Percentiles rank a stretch among this genome's conserved stretches.
These are phyloP conservation scores for Catalaphyllia jardinei DNA, from an alignment of 64 coral and sea anemone genomes.

Conservation along the genomic window DNA sequence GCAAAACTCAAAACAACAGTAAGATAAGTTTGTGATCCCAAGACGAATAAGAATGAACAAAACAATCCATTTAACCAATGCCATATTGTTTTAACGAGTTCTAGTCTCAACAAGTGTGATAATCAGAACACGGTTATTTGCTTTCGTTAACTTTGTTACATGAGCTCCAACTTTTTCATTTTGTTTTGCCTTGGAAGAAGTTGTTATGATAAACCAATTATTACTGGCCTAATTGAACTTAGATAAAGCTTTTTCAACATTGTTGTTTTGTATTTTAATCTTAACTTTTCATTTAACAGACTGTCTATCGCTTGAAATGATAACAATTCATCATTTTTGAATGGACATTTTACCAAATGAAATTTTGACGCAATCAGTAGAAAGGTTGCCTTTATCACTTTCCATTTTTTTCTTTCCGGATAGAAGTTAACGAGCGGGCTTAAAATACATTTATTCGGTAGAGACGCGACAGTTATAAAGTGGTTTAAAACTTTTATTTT, in stretches of 20 bases:
- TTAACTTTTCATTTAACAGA: too few species aligned
- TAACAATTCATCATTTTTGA: too few species aligned
- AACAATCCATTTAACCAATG: not conserved
- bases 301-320: too few species aligned
- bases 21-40: not conserved
- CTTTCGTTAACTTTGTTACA: not conserved
- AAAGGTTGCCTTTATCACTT: too few species aligned
- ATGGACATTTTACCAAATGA: too few species aligned
- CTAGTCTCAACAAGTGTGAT: constrained; percentile 26
- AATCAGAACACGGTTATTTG: not conserved
- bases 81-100: not conserved
- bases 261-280: not conserved
- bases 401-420: too few species aligned
- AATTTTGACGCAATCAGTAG: too few species aligned
- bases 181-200: not conserved
- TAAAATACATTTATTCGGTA: too few species aligned
- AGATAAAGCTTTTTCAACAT: not conserved
- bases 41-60: not conserved
- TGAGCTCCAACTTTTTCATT: not conserved
- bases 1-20: not conserved
- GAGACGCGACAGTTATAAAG: too few species aligned
- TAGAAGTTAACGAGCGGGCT: too few species aligned
- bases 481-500: too few species aligned
- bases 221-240: not conserved
- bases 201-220: not conserved